Conservation (phyloP, 2,113 vertebrate genomes). For the Myanophis thanlyinensis region DNA sequence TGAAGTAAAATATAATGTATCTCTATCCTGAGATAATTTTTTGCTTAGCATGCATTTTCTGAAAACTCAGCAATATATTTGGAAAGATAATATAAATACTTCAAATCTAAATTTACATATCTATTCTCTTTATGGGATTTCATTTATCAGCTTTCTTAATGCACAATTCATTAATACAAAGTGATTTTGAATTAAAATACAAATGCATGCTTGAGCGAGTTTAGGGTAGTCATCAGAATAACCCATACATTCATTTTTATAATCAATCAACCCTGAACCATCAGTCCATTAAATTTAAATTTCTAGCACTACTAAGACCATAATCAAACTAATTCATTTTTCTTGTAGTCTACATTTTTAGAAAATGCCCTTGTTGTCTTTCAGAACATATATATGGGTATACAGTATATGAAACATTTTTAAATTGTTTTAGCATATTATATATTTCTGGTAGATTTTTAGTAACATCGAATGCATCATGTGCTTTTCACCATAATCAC, state of each 20-base stretch:
- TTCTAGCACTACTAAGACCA: conserved; percentile 53
- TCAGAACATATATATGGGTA: conserved; percentile 39
- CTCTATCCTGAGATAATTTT: not conserved
- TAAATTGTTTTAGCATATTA: conserved; percentile 44
- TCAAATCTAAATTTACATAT: conserved; percentile 19
- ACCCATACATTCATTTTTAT: conserved; percentile 58
- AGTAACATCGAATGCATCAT: conserved; percentile 29
- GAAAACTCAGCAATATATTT: not conserved
- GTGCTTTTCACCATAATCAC: conserved; percentile 46
- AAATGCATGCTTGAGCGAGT: conserved; percentile 41
- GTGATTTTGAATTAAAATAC: conserved; percentile 61
- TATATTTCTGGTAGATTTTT: conserved; percentile 40
- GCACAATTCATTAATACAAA: conserved; percentile 45
- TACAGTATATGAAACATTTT: conserved; percentile 30
- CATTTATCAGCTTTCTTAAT: conserved; percentile 38
- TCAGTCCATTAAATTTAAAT: conserved; percentile 62
- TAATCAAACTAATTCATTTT: conserved; percentile 71
- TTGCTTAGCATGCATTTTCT: not conserved
- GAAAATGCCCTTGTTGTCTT: conserved; percentile 50
- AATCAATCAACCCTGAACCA: conserved; percentile 66
- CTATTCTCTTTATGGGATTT: conserved; percentile 38
- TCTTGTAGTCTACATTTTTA: conserved; percentile 37
- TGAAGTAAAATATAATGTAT: not conserved
- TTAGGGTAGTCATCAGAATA: conserved; percentile 66
- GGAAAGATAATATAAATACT: not conserved